Conservation (phyloP, 1,140 invertebrate species). For the Neuroterus valhalla region DNA sequence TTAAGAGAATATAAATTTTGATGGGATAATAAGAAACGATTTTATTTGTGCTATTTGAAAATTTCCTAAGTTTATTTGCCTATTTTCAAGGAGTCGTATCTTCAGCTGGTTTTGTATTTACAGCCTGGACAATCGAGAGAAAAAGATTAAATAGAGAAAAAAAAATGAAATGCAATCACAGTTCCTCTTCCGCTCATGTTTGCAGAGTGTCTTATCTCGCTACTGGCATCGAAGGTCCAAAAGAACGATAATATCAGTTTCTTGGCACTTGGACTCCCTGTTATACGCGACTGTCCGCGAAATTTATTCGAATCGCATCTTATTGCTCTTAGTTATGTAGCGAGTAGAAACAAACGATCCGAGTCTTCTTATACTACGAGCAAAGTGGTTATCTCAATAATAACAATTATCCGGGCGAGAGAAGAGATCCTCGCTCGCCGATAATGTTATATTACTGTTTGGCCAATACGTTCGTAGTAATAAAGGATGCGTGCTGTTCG, state of each 20-base stretch:
- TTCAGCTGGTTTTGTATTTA: conserved; percentile 15
- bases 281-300: conserved; percentile 49
- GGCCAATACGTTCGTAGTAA: conserved; percentile 32
- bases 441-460: conserved; percentile 51
- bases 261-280: conserved; percentile 43
- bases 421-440: conserved; percentile 49
- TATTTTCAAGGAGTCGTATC: conserved; percentile 2
- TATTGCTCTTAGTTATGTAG: conserved; percentile 49
- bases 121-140: background rate
- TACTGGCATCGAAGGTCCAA: conserved; percentile 33
- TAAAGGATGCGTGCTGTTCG: conserved; percentile 39
- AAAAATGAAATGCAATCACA: conserved; percentile 26
- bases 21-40: too few relatives aligned
- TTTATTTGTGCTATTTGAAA: too few relatives aligned
- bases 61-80: conserved; percentile 4
- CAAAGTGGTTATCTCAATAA: conserved; percentile 53
- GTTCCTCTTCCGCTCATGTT: conserved; percentile 24
- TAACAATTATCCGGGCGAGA: conserved; percentile 53
- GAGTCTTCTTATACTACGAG: conserved; percentile 16
- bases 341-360: conserved; percentile 33
- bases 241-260: conserved; percentile 42
- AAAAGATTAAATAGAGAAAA: conserved; percentile 14
- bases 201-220: conserved; percentile 17
- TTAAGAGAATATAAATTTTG: too few relatives aligned
- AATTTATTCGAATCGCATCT: conserved; percentile 56